Evolutionary conservation across 2,888 invertebrate species (phyloP).

Genomic region (Mythimna vitellina): DNA sequence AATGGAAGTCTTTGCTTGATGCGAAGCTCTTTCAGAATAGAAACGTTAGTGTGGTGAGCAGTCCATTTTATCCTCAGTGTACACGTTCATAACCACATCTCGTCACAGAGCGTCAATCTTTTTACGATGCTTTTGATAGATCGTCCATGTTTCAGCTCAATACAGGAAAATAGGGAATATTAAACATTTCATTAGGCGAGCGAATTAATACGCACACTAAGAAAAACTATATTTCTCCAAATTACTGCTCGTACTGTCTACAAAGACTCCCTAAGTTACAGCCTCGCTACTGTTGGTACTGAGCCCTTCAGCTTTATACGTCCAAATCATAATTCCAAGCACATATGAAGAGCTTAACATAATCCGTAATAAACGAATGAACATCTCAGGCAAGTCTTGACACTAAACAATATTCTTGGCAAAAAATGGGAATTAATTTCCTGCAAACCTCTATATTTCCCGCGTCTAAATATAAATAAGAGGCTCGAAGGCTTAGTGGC

Average conservation of each 20-base stretch:
- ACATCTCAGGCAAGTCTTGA: slow-evolving; percentile 67
- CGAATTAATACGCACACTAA: not conserved
- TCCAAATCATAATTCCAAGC: slow-evolving; percentile 54
- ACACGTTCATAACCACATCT: no score
- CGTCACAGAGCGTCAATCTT: no score
- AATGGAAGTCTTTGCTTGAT: no score
- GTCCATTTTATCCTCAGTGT: no score
- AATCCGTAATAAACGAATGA: slow-evolving; percentile 66
- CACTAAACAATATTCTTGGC: slow-evolving; percentile 73
- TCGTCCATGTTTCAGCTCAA: no score
- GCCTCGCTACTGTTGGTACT: not conserved
- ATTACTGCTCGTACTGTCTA: slow-evolving; percentile 16
- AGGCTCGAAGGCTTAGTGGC: slow-evolving; percentile 84
- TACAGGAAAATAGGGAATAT: no score
- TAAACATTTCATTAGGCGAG: no score
- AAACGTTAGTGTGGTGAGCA: no score
- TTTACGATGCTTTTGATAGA: no score
- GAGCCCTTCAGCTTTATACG: slow-evolving; percentile 21
- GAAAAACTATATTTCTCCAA: slow-evolving; percentile 20
- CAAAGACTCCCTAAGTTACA: slow-evolving; percentile 12
- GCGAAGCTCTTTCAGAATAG: no score
- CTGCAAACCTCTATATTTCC: slow-evolving; percentile 79
- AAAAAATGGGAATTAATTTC: slow-evolving; percentile 75
- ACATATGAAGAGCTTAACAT: slow-evolving; percentile 61
- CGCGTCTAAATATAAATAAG: slow-evolving; percentile 78